Evolutionary conservation across 2,113 vertebrate species (phyloP).

Genomic region (Amphilophus citrinellus): DNA sequence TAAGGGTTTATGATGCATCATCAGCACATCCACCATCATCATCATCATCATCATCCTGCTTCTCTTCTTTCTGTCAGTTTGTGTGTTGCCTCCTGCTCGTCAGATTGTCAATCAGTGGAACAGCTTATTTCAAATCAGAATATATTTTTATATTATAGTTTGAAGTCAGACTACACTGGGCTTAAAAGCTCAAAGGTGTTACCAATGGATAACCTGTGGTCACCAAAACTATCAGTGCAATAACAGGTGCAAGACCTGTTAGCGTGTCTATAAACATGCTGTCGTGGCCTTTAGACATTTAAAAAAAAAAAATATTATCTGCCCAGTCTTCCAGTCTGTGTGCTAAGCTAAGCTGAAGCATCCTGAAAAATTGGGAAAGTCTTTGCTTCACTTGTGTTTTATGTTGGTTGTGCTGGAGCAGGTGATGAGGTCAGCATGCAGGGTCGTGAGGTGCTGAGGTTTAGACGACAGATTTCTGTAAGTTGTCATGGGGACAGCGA

Average conservation of each 20-base stretch:
- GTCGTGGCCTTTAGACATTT: neutral
- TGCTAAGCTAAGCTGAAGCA: neutral
- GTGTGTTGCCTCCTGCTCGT: neutral
- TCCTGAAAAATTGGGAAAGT: neutral
- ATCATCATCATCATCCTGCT: neutral
- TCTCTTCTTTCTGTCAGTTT: neutral
- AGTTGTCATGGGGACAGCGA: slow-evolving; percentile 27
- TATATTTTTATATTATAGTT: neutral
- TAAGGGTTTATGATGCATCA: neutral
- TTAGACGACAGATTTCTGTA: slow-evolving; percentile 37
- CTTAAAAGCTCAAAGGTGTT: neutral
- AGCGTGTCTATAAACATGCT: neutral
- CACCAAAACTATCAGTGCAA: neutral
- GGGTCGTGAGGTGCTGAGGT: slow-evolving; percentile 7
- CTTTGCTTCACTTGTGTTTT: neutral
- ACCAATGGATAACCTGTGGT: neutral
- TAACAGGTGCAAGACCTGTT: neutral
- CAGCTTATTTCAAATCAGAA: neutral
- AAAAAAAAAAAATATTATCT: too few species aligned
- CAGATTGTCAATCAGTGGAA: neutral
- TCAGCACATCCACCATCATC: slow-evolving; percentile 4
- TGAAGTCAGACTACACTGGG: neutral
- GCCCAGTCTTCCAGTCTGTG: neutral
- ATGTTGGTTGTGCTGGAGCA: slow-evolving; percentile 28
- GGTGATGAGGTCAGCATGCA: neutral